Base-by-base conservation (phyloP, 2,888 invertebrate species). In the Eristalis intricaria region DNA sequence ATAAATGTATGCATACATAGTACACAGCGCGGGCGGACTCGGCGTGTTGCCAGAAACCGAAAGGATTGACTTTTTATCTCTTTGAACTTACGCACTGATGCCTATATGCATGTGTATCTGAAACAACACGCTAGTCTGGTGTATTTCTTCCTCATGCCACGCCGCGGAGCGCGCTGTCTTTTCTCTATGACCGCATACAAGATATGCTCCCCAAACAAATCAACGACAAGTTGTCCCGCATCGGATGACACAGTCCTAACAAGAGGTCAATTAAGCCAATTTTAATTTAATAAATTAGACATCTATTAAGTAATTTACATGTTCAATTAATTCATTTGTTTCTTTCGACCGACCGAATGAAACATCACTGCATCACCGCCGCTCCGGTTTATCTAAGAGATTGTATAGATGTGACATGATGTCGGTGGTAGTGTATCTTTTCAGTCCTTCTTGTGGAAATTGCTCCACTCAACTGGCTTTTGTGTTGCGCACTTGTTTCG, bases 251-350 rank as follows among this genome's bases (percentile, higher is more conserved):
- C 71, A 26, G 65, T 78, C 43, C 78, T 64, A 73, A 87, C 86
- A 79, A 87, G 86, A 92, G 93, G 92, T 93, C 92, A 93, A 93
- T 93, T 92, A 92, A 92, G 92, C 91, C 93, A 93, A 93, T 93
- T 93, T 92, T 92, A 92, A 93, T 93, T 92, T 92, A 92, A 93
- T 93, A 93, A 93, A 93, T 89, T 90, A 89, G 90, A 89, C 90
- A 90, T 91, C 92, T 92, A 92, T 92, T 92, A 92, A 92, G 91
- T 91, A 91, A 92, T 92, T 91, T 90, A 90, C 89, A 89, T 89
- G 89, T 88, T 89, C 90, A 90, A 89, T 90, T 89, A 90, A 89
- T 89, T 90, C 89, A 85, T 89, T 89, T 89, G 79, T 80, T 87
- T 87, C 22, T 29, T 38, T 38, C 10, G 38, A 56, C 22, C 35